Conservation (phyloP, 2,113 vertebrate genomes). For the Amblyopsis rosae region DNA sequence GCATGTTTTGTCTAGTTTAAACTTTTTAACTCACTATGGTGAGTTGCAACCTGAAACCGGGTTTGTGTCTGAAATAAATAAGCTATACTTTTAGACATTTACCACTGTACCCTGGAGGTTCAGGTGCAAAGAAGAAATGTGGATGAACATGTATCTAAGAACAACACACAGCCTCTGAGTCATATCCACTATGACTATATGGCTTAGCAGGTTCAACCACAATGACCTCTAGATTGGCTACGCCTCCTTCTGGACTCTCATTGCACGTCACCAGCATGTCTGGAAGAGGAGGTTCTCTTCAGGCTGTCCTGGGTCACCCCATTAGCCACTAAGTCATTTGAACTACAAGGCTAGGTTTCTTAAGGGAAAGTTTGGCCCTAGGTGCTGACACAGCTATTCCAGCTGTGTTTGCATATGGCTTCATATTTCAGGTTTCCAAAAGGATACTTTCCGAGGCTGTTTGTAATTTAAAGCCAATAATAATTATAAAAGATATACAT, state of each 20-base stretch:
- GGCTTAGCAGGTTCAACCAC: constrained; percentile 25
- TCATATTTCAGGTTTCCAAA: constrained; percentile 4
- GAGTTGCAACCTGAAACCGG: no score
- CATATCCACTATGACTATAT: constrained; percentile 24
- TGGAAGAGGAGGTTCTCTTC: constrained; percentile 21
- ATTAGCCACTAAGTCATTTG: background rate
- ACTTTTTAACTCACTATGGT: no score
- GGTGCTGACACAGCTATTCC: constrained; percentile 45
- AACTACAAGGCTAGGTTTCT: constrained; percentile 38
- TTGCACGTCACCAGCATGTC: constrained; percentile 15
- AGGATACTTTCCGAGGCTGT: background rate
- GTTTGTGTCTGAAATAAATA: no score
- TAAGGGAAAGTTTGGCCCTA: constrained; percentile 15
- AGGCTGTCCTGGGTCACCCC: constrained; percentile 16
- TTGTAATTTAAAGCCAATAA: background rate
- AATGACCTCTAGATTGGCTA: constrained; percentile 23
- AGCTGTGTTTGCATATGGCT: constrained; percentile 45
- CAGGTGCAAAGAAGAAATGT: no score
- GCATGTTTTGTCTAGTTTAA: no score
- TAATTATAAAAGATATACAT: background rate
- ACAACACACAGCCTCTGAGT: constrained; percentile 4
- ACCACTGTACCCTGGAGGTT: no score
- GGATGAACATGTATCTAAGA: background rate
- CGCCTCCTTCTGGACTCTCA: background rate
- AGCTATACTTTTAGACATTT: no score